A percentile compares a stretch with the other conserved stretches of the same genome.
phyloP scores from a whole-genome alignment of 2,113 vertebrate genomes.

The Myotis lucifugus region DNA sequence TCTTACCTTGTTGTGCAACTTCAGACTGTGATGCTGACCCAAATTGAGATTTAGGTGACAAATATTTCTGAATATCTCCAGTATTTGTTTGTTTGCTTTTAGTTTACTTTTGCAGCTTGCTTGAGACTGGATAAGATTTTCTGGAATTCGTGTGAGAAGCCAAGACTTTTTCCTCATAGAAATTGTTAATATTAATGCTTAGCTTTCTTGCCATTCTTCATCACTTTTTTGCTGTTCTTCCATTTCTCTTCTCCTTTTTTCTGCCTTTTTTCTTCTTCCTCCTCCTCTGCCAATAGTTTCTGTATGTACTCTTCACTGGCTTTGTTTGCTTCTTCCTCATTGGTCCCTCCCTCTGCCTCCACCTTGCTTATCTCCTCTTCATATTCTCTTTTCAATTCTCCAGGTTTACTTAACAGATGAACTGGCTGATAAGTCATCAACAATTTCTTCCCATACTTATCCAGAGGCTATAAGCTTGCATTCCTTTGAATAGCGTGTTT shows the following conservation, averaged over 20 bases:
- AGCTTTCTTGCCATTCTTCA: conserved; percentile 90
- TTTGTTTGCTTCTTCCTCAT: conserved; percentile 90
- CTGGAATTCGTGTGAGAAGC: conserved; percentile 54
- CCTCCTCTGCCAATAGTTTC: conserved; percentile 89
- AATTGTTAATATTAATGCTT: conserved; percentile 86
- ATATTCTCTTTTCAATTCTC: conserved; percentile 88
- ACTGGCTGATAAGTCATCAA: conserved; percentile 72
- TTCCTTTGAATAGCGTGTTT: conserved; percentile 87
- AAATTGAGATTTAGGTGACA: too few relatives aligned
- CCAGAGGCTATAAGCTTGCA: conserved; percentile 88
- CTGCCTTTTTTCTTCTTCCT: conserved; percentile 84
- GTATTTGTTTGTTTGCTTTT: conserved; percentile 82
- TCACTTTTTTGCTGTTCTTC: conserved; percentile 89
- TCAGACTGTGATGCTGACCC: too few relatives aligned
- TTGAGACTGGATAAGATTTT: conserved; percentile 64
- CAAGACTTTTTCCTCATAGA: background rate
- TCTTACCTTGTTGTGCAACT: too few relatives aligned
- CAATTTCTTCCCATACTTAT: conserved; percentile 75
- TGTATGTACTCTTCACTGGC: conserved; percentile 94
- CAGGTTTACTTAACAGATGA: conserved; percentile 86
- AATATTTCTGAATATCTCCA: conserved; percentile 91
- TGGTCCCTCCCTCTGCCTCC: conserved; percentile 88
- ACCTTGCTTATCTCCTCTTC: conserved; percentile 89
- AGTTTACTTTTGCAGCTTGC: conserved; percentile 73
- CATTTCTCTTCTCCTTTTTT: conserved; percentile 83